These are phyloP conservation scores for Eleutherodactylus coqui DNA, from an alignment of 2,797 vertebrate species.

Conservation along the genomic window DNA sequence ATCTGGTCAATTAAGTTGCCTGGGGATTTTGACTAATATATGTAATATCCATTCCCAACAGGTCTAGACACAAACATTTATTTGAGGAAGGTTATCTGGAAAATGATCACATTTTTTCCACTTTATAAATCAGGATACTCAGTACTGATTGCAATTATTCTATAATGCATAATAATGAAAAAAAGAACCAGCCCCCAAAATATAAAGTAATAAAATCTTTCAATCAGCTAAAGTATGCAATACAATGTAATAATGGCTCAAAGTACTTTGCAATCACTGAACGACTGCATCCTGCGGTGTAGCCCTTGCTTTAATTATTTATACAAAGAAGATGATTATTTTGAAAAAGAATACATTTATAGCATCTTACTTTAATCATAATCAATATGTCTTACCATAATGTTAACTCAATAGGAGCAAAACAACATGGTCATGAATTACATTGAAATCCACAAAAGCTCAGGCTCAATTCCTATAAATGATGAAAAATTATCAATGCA, in stretches of 20 bases:
- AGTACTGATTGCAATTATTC: constrained; percentile 47
- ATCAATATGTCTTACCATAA: constrained; percentile 69
- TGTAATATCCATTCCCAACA: constrained; percentile 63
- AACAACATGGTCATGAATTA: constrained; percentile 15
- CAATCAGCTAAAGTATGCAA: constrained; percentile 70
- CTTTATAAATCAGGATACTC: constrained; percentile 56
- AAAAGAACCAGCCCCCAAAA: constrained; percentile 65
- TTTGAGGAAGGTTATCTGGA: constrained; percentile 64
- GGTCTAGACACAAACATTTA: constrained; percentile 59
- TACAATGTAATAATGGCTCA: constrained; percentile 69
- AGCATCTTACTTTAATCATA: constrained; percentile 71
- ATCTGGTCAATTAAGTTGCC: constrained; percentile 46
- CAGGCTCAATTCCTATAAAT: not conserved
- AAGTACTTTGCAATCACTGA: constrained; percentile 71
- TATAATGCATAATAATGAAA: constrained; percentile 64
- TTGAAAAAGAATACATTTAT: constrained; percentile 72
- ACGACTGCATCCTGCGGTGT: constrained; percentile 67
- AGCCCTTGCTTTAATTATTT: constrained; percentile 74
- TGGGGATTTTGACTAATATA: constrained; percentile 59
- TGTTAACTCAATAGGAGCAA: constrained; percentile 64
- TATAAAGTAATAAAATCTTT: constrained; percentile 68
- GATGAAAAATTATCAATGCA: not conserved
- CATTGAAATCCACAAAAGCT: not conserved
- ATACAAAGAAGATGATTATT: constrained; percentile 69
- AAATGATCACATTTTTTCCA: constrained; percentile 64